Percentiles rank a stretch among this genome's conserved stretches.
phyloP scores from a whole-genome alignment of 2,888 invertebrate species.

The Acanthosepion pharaonis region DNA sequence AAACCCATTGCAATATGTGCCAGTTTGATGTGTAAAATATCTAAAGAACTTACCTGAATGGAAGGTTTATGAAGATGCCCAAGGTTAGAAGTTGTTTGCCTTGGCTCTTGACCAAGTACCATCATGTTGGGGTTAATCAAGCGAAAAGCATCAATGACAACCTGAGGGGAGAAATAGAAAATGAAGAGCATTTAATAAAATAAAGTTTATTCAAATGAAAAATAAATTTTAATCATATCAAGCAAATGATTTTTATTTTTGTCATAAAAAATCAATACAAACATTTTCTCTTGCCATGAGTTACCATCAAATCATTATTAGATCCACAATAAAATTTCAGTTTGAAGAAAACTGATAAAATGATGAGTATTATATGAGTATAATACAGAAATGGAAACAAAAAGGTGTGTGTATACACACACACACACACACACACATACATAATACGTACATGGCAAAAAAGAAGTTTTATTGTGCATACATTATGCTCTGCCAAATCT shows the following conservation, averaged over 20 bases:
- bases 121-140: conserved; percentile 99
- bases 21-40: background rate
- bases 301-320: background rate
- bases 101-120: conserved; percentile 97
- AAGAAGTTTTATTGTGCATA: no score
- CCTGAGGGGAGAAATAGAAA: conserved; percentile 79
- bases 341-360: no score
- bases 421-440: background rate
- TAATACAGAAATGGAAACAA: no score
- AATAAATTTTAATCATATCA: background rate
- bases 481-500: background rate
- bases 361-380: no score
- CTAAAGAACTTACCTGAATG: conserved; percentile 80
- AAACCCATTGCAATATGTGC: background rate
- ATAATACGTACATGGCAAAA: no score
- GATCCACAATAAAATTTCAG: background rate
- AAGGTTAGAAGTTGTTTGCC: conserved; percentile 98
- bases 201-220: background rate
- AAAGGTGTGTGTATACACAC: background rate
- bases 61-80: conserved; percentile 99
- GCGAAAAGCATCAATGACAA: conserved; percentile 99
- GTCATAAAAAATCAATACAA: background rate
- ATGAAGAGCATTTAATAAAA: background rate
- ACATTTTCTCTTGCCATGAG: background rate
- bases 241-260: background rate